Evolutionary conservation across 2,888 invertebrate species (phyloP).

Genomic region (Nysson spinosus): DNA sequence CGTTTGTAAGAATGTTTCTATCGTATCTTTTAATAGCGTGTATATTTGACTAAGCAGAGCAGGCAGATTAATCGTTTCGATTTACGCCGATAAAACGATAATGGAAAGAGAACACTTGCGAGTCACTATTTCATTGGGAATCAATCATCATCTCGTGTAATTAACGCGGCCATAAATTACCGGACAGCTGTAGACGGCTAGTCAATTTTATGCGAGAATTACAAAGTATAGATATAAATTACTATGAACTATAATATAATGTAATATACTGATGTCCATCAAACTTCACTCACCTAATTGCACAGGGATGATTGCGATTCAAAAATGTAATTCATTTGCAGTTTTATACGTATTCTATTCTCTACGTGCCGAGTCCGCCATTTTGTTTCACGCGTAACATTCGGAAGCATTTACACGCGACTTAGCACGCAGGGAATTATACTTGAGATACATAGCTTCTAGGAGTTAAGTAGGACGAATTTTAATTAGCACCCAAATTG

Average conservation of each 20-base stretch:
- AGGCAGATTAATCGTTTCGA: background rate
- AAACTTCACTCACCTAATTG: conserved; percentile 15
- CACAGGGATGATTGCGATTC: background rate
- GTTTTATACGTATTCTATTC: too few species aligned
- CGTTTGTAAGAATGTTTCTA: conserved; percentile 29
- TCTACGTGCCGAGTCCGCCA: conserved; percentile 20
- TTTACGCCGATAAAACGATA: background rate
- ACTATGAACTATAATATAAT: conserved; percentile 35
- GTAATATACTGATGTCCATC: conserved; percentile 24
- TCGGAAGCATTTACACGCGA: background rate
- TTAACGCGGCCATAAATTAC: conserved; percentile 22
- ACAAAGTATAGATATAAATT: conserved; percentile 22
- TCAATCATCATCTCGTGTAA: background rate
- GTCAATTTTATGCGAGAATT: conserved; percentile 29
- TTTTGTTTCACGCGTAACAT: too few species aligned
- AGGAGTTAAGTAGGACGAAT: background rate
- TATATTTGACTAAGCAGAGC: background rate
- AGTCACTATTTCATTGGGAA: too few species aligned
- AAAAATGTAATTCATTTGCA: conserved; percentile 24
- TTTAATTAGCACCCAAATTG: too few species aligned
- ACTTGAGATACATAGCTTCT: conserved; percentile 1
- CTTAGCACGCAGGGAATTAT: conserved; percentile 19
- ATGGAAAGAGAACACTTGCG: background rate
- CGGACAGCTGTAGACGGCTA: conserved; percentile 47
- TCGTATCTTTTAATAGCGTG: conserved; percentile 6